Base-by-base conservation (phyloP, 2,113 vertebrate species). In the Notothenia rossii region DNA sequence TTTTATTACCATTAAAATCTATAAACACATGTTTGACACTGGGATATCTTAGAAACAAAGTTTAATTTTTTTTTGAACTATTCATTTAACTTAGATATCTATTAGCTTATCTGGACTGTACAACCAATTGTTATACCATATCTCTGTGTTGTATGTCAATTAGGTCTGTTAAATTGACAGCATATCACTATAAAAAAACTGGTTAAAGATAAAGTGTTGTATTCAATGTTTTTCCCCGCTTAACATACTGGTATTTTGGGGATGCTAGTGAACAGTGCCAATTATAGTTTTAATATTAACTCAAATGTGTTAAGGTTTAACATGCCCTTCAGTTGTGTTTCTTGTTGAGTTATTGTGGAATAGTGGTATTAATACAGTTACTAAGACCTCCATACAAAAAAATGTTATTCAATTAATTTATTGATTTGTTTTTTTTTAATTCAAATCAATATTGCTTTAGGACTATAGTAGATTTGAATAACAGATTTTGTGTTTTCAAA, bases 401-500 rank as follows among this genome's bases (percentile, higher is more conserved):
- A 60, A 66, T 4, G 67, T 3, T 5, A 15, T 43, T 56, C 9
- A 13, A 15, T 43, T 49, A 9, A 11, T 75, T 62, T 80, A 77
- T 55, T 83, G 70, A 79, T 55, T 29, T 65, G 11, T 1, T 56
- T 46, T 79, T 46, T 79, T 67, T 68, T 20, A 81, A 49, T 66
- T 10, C 43, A 15, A 78, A 82, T 89, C 75, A 68, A 85, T 88
- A 60, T 25, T 5, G 17, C 25, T 69, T 50, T 22, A 6, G 2
- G 61, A 63, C 46, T 59, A 40, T 40, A 40, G 36, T 40, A 55
- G 40, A 13, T 68, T 62, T 75, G 22, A 64, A 70, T 25, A 40
- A 77, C 7, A 67, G 43, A 60, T 48, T 40, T 59, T 36, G 3
- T 18, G 10, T 75, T 73, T 68, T 8, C 69, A 67, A 79, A 53